A percentile compares a stretch with the other conserved stretches of the same genome.
These are phyloP conservation scores for Anarrhichthys ocellatus DNA, from an alignment of 2,113 vertebrate genomes.

Conservation along the genomic window DNA sequence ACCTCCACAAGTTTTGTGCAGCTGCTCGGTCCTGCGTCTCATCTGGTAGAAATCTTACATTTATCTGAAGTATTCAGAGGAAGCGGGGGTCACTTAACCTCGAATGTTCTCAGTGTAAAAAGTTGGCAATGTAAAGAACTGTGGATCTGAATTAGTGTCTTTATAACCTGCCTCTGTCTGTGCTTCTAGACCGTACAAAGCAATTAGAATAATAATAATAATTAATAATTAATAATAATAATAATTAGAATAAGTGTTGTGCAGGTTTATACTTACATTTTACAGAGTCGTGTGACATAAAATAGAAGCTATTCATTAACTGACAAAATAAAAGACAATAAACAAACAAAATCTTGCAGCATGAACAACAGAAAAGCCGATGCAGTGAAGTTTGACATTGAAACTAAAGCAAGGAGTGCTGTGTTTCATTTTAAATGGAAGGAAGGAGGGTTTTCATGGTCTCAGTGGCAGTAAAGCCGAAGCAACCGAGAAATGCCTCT, in stretches of 20 bases:
- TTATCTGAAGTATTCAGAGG: conserved; percentile 13
- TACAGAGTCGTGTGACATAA: neutral
- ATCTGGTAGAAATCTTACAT: neutral
- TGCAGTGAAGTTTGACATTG: neutral
- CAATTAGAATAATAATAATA: conserved; percentile 4
- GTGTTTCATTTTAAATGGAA: conserved; percentile 52
- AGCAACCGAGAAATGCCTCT: conserved; percentile 32
- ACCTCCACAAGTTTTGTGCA: neutral
- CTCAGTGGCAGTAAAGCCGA: conserved; percentile 22
- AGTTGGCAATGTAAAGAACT: neutral
- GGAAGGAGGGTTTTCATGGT: conserved; percentile 28
- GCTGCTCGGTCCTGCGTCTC: neutral
- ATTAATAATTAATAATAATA: too few species aligned
- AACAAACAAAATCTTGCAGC: conserved; percentile 11
- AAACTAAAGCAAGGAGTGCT: conserved; percentile 9
- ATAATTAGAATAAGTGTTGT: too few species aligned
- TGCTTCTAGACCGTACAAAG: neutral
- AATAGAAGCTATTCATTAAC: conserved; percentile 7
- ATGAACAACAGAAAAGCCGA: neutral
- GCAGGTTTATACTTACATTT: too few species aligned
- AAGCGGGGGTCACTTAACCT: neutral
- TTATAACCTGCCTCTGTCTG: neutral
- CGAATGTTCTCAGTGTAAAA: neutral
- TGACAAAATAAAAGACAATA: neutral
- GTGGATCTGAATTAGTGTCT: neutral